Conservation (phyloP, 2,888 invertebrate species). For the Agonopterix arenella region DNA sequence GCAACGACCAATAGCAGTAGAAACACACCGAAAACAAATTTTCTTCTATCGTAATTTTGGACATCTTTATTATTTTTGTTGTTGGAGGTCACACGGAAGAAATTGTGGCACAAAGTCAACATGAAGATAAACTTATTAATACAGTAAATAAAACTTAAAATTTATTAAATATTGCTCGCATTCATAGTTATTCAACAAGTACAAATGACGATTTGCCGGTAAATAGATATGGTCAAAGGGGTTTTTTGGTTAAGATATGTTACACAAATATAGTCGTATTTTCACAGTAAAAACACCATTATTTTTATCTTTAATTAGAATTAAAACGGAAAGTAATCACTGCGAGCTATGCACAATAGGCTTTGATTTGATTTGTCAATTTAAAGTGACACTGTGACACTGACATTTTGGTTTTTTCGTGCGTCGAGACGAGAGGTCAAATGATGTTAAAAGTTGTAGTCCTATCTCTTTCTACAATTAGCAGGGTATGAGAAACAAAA, state of each 20-base stretch:
- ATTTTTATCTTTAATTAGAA: neutral
- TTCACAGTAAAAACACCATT: neutral
- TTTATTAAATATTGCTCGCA: neutral
- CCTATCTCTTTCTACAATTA: no score
- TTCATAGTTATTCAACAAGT: slow-evolving; percentile 1
- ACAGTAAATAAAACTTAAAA: slow-evolving; percentile 12
- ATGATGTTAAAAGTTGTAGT: no score
- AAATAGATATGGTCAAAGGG: neutral
- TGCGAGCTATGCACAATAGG: no score
- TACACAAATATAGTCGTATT: no score
- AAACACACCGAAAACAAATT: slow-evolving; percentile 88
- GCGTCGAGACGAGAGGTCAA: no score
- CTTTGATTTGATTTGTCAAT: no score
- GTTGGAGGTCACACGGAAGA: slow-evolving; percentile 55
- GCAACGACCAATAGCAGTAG: slow-evolving; percentile 94
- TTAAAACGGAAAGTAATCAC: no score
- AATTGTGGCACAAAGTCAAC: slow-evolving; percentile 73
- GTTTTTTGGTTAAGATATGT: no score
- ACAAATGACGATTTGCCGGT: neutral
- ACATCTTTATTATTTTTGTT: slow-evolving; percentile 59
- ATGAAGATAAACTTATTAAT: slow-evolving; percentile 41
- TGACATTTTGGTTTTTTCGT: no score
- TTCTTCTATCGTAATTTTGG: slow-evolving; percentile 52
- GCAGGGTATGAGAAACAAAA: no score
- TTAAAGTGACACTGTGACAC: no score